phyloP scores from a whole-genome alignment of 2,113 vertebrate species.

The Larimichthys polyactis region DNA sequence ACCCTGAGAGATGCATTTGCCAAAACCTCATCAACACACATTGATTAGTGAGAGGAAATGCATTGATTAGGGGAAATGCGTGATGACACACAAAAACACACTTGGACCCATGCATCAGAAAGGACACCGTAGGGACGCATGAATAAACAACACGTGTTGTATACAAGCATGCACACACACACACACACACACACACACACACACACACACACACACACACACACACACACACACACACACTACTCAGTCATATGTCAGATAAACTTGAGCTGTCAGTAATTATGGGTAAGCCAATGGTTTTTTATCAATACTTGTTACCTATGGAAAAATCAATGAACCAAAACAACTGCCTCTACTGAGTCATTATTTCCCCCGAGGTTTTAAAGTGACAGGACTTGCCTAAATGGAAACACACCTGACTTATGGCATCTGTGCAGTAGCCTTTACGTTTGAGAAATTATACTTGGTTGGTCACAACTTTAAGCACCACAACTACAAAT shows the following conservation, averaged over 20 bases:
- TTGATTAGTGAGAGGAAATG: constrained; percentile 37
- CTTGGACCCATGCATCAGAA: no score
- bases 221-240: neutral
- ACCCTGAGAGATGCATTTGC: constrained; percentile 24
- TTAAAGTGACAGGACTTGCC: neutral
- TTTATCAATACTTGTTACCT: constrained; percentile 9
- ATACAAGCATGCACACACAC: no score
- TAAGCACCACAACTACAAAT: neutral
- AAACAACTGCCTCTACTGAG: neutral
- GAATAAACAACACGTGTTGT: no score
- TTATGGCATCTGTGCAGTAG: neutral
- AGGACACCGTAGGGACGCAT: neutral
- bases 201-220: no score
- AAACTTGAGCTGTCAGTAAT: constrained; percentile 34
- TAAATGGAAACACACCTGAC: neutral
- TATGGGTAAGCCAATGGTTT: constrained; percentile 1
- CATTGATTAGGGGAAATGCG: constrained; percentile 26
- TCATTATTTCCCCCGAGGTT: constrained; percentile 12
- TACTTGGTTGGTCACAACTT: neutral
- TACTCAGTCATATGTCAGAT: neutral
- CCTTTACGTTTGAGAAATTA: neutral
- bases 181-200: no score
- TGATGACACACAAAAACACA: neutral
- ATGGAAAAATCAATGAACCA: constrained; percentile 8
- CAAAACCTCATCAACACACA: constrained; percentile 42